phyloP scores from a whole-genome alignment of 2,888 invertebrate genomes.

The Caenorhabditis afra region DNA sequence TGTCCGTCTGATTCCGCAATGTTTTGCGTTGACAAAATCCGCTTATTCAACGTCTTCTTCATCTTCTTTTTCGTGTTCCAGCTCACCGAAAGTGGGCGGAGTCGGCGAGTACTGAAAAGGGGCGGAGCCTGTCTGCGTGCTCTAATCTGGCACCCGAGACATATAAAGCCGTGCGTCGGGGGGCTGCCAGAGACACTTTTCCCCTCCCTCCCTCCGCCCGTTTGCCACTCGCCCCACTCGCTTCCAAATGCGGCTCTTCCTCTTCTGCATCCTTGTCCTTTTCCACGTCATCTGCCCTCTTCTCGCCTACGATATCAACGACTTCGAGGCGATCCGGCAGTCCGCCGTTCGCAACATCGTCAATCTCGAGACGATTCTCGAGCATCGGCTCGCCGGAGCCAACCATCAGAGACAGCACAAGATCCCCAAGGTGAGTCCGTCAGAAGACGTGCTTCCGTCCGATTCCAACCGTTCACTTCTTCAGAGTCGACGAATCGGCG shows the following conservation, averaged over 20 bases:
- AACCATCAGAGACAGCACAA: slow-evolving; percentile 26
- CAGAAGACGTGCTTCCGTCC: too few relatives aligned
- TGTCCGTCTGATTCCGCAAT: slow-evolving; percentile 4
- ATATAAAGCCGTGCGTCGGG: slow-evolving; percentile 47
- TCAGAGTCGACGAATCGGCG: slow-evolving; percentile 57
- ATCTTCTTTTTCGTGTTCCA: slow-evolving; percentile 24
- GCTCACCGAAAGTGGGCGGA: slow-evolving; percentile 31
- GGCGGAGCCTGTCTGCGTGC: slow-evolving; percentile 22
- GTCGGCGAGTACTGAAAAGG: slow-evolving; percentile 43
- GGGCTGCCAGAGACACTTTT: too few relatives aligned
- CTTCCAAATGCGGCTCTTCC: background rate
- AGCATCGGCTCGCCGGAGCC: slow-evolving; percentile 30
- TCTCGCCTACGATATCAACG: slow-evolving; percentile 40
- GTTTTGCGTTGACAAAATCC: slow-evolving; percentile 28
- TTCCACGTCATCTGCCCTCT: slow-evolving; percentile 44
- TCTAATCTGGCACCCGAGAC: slow-evolving; percentile 50
- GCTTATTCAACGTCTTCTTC: slow-evolving; percentile 15
- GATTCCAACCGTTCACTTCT: too few relatives aligned
- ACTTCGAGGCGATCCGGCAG: slow-evolving; percentile 43
- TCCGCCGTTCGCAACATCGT: slow-evolving; percentile 47
- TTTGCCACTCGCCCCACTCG: too few relatives aligned
- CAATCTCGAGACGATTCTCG: slow-evolving; percentile 44
- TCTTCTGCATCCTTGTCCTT: slow-evolving; percentile 24
- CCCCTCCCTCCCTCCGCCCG: too few relatives aligned
- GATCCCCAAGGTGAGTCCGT: slow-evolving; percentile 35